Evolutionary conservation across 2,113 vertebrate species (phyloP).

Genomic region (Prunella himalayana): DNA sequence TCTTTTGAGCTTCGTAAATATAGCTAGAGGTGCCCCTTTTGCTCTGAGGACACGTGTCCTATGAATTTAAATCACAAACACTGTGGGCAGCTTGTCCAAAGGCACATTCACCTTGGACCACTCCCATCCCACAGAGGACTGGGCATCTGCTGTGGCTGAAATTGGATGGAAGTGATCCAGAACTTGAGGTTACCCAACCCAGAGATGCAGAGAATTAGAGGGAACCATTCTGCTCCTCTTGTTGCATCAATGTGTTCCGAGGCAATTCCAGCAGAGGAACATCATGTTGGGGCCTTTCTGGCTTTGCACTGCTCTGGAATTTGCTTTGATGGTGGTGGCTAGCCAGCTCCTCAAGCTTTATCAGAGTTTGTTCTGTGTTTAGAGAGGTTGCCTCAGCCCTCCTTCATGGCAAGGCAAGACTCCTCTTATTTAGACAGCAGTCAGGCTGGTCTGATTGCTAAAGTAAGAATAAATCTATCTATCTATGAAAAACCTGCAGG

Average conservation of each 20-base stretch:
- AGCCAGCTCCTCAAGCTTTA: neutral
- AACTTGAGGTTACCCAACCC: neutral
- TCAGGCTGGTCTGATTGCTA: neutral
- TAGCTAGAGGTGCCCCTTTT: conserved; percentile 15
- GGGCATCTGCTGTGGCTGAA: neutral
- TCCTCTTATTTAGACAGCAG: neutral
- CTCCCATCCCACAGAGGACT: neutral
- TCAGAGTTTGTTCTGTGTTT: neutral
- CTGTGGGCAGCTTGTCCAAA: neutral
- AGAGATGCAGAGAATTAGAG: neutral
- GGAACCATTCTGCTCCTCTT: fast-evolving
- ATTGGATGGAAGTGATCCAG: conserved; percentile 35
- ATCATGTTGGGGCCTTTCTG: neutral
- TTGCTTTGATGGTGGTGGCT: neutral
- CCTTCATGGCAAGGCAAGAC: neutral
- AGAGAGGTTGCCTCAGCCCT: neutral
- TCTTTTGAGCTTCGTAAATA: neutral
- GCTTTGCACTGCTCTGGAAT: neutral
- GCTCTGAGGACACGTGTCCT: neutral
- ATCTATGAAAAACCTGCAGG: neutral
- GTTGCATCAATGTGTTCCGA: fast-evolving
- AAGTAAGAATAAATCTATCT: neutral
- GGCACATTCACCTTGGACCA: conserved; percentile 17
- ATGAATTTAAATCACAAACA: conserved; percentile 7
- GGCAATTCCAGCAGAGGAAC: neutral